Base-by-base conservation (phyloP, 2,888 invertebrate species). In the Phorcus lineatus region DNA sequence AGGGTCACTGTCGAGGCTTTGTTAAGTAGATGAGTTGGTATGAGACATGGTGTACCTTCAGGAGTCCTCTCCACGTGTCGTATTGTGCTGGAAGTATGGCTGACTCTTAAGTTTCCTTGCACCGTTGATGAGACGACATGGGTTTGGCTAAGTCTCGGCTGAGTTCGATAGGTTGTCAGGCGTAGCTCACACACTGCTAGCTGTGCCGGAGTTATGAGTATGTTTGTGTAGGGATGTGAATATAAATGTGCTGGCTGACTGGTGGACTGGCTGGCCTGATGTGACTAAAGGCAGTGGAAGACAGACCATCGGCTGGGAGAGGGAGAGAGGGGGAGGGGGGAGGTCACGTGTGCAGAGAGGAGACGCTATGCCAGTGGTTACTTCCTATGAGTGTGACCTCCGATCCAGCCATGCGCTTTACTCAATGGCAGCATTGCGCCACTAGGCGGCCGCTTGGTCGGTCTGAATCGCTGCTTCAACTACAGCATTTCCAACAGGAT, bases 351-450 rank as follows among this genome's bases (percentile, higher is more conserved):
- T 24, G 40, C 19, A 52, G 54, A 28, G 76, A 28, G 28, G n/a
- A 70, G 70, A 70, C 70, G 70, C 70, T 31, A 70, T 19, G 70
- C 70, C 36, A 70, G 31, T 40, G 70, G 40, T 40, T 70, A 31
- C 70, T 70, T 70, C 70, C 70, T 70, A 40, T 36, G 28, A 36
- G 31, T 31, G 31, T 70, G 70, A 70, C 70, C 70, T 70, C 40
- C 36, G 19, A 31, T 19, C 70, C 70, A 70, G 70, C 70, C 70
- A 36, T 70, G 70, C 70, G 40, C 28, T 36, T 70, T 36, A 36
- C 36, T 70, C 70, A 70, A 70, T 70, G 70, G 70, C 70, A 70
- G 70, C 28, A 31, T 36, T n/a, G 36, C 40, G 16, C 70, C 28
- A 19, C 28, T 19, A 36, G 70, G 36, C 36, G 36, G 19, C 17